Evolutionary conservation across 23 tunicate genomes (phyloP).

Genomic region (Trididemnum clinides): DNA sequence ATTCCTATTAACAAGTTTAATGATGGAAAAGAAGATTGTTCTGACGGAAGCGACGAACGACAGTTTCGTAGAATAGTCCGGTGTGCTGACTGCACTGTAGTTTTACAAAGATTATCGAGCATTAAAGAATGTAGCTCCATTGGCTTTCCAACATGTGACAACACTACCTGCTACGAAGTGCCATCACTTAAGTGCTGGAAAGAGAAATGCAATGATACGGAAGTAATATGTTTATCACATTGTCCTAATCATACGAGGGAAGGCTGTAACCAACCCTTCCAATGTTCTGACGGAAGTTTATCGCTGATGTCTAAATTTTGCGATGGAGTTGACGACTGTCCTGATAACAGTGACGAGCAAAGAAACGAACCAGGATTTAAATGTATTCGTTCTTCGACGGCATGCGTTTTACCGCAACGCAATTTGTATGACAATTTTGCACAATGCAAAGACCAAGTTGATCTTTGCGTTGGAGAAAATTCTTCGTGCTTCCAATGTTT

Average conservation of each 20-base stretch:
- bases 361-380: constrained; percentile 23
- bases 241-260: too few relatives aligned
- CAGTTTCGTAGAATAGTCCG: neutral
- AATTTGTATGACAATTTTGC: constrained; percentile 26
- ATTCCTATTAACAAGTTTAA: neutral
- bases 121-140: neutral
- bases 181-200: neutral
- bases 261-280: neutral
- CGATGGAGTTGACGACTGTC: constrained; percentile 16
- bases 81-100: constrained; percentile 4
- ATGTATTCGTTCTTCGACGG: neutral
- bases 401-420: neutral
- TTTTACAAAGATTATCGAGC: neutral
- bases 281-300: neutral
- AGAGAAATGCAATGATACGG: neutral
- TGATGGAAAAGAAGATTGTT: neutral
- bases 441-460: constrained; percentile 30
- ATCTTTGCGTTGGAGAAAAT: constrained; percentile 12
- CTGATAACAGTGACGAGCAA: constrained; percentile 13
- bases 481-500: constrained; percentile 30
- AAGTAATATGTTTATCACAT: neutral
- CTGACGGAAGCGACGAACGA: neutral
- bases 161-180: neutral
- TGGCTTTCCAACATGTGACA: neutral
- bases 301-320: neutral